Base-by-base conservation (phyloP, 2,797 vertebrate genomes). In the Onychomys torridus region DNA sequence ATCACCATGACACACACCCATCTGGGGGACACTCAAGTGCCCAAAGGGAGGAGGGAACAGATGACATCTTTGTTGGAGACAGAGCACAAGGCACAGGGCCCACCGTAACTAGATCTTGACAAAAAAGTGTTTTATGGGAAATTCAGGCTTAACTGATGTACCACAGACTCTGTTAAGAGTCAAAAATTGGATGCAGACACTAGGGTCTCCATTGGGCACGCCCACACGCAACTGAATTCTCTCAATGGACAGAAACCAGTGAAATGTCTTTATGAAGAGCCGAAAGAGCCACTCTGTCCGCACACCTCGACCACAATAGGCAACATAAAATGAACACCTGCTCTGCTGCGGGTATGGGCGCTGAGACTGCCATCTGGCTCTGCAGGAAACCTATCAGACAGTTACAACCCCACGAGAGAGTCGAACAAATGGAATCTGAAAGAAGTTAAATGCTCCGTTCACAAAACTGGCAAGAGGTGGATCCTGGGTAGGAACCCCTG, bases 211-310 rank as follows among this genome's bases (percentile, higher is more conserved):
- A 90, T 96, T 92, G 93, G 96, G 81, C 69, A 93, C 89, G 91
- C 88, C 88, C 84, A 93, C 1, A 5, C 32, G 88, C 96, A 94
- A 92, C 52, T 23, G 34, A 76, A 91, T 86, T 95, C 90, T 97
- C 84, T 97, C 91, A 94, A 73, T 93, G 85, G 90, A 92, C 57
- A 96, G 69, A 96, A 97, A 95, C 82, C 88, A 95, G 82, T 73
- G 77, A 96, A 92, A 83, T 61, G 52, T 81, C 84, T 94, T 89
- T 89, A 93, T 55, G 49, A 89, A 91, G 52, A 90, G n/a, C 34
- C 1, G 1, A 83, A 95, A 92, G 85, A 63, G 52, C 23, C 27
- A 43, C 32, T 65, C 75, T 63, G 37, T 61, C 55, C 37, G 49
- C 19, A 88, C 21, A n/a, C 63, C 75, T 93, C 63, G 65, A 49